Evolutionary conservation across 2,797 vertebrate genomes (phyloP).

Genomic region (Lepus townsendii): DNA sequence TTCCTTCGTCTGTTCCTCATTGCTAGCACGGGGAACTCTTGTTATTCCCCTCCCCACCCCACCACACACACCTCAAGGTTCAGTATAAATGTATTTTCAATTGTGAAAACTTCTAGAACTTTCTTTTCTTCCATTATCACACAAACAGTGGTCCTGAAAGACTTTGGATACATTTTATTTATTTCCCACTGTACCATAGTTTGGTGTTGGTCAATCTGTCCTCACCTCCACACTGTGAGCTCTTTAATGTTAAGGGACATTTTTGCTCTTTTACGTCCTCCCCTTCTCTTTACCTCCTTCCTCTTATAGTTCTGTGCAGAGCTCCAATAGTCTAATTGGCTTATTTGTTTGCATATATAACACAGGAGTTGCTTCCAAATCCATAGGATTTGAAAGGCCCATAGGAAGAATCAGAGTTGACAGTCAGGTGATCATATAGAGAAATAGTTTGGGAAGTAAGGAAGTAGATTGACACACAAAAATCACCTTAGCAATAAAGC

Average conservation of each 20-base stretch:
- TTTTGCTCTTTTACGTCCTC: neutral
- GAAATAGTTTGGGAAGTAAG: neutral
- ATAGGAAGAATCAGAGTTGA: neutral
- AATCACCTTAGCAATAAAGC: slow-evolving; percentile 12
- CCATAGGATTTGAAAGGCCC: neutral
- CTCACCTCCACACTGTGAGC: neutral
- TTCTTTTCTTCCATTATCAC: neutral
- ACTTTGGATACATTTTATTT: neutral
- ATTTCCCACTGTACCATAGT: neutral
- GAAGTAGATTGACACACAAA: neutral
- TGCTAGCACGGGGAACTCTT: neutral
- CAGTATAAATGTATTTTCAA: neutral
- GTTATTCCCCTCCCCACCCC: neutral
- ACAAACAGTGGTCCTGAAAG: neutral
- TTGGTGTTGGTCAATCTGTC: neutral
- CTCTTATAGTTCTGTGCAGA: neutral
- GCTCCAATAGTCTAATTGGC: neutral
- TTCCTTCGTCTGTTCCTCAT: neutral
- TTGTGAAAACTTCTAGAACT: slow-evolving; percentile 28
- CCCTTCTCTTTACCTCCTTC: neutral
- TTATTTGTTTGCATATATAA: neutral
- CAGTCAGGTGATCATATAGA: neutral
- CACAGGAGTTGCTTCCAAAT: slow-evolving; percentile 14
- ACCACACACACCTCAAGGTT: neutral
- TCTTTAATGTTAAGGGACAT: neutral